Evolutionary conservation across 2,888 invertebrate species (phyloP).

Genomic region (Bugula neritina): DNA sequence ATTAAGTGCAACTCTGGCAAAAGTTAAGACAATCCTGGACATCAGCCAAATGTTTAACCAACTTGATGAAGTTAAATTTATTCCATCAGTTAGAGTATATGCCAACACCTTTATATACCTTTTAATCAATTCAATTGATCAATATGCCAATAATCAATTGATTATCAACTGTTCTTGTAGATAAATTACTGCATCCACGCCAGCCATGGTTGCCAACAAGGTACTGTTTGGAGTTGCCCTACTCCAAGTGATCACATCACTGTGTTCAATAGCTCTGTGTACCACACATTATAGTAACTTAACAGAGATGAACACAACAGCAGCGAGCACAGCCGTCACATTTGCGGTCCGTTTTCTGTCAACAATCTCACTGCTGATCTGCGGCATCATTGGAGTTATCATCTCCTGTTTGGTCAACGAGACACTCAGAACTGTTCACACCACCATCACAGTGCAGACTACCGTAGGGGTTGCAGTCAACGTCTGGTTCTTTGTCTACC

Average conservation of each 20-base stretch:
- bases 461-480: not conserved
- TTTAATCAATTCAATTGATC: no score
- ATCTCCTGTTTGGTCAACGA: not conserved
- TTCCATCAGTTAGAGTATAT: no score
- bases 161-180: no score
- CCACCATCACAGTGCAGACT: not conserved
- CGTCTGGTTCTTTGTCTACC: conserved; percentile 18
- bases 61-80: no score
- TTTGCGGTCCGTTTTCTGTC: conserved; percentile 1
- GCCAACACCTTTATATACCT: no score
- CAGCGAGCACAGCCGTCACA: not conserved
- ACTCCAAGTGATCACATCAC: conserved; percentile 1
- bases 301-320: not conserved
- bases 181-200: no score
- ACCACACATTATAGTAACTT: conserved; percentile 1
- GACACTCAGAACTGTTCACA: conserved; percentile 16
- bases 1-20: no score
- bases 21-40: no score
- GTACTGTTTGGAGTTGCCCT: conserved; percentile 5
- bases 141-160: no score
- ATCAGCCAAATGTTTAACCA: no score
- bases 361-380: not conserved
- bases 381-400: conserved; percentile 22
- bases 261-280: conserved; percentile 15
- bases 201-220: not conserved